Evolutionary conservation across 2,888 invertebrate species (phyloP).

Genomic region (Amiota mariae): DNA sequence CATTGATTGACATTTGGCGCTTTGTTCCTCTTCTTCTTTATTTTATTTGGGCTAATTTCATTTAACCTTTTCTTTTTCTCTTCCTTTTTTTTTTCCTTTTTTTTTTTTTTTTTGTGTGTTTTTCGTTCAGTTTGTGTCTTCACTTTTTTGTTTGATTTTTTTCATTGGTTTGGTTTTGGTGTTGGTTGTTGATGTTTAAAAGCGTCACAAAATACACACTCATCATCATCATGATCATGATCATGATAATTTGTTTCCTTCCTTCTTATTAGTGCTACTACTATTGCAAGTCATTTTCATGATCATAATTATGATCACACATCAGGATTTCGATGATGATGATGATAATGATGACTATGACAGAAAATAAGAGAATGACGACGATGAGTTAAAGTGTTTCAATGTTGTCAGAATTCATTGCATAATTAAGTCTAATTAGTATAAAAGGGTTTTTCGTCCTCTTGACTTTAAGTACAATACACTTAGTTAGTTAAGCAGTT

Average conservation of each 20-base stretch:
- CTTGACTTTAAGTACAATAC: too few relatives aligned
- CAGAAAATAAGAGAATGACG: conserved; percentile 45
- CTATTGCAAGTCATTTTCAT: background rate
- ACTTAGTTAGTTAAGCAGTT: too few relatives aligned
- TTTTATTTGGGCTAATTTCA: conserved; percentile 17
- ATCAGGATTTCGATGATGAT: conserved; percentile 24
- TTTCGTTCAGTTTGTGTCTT: conserved; percentile 39
- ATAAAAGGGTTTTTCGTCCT: conserved; percentile 10
- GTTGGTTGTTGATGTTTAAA: conserved; percentile 31
- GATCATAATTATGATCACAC: too few relatives aligned
- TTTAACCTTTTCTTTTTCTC: background rate
- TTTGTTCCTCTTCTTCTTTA: background rate
- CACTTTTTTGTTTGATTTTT: conserved; percentile 9
- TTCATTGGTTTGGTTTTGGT: background rate
- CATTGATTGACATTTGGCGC: background rate
- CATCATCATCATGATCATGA: background rate
- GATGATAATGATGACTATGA: conserved; percentile 36
- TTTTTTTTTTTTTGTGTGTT: too few relatives aligned
- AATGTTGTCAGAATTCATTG: conserved; percentile 38
- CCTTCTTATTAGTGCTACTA: background rate
- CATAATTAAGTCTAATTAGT: conserved; percentile 66
- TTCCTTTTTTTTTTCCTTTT: background rate
- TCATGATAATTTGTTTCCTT: background rate
- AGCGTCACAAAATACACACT: conserved; percentile 37
- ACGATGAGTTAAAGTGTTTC: conserved; percentile 58